Conservation (phyloP, 2,888 invertebrate species). For the Drosophila maculinotata region DNA sequence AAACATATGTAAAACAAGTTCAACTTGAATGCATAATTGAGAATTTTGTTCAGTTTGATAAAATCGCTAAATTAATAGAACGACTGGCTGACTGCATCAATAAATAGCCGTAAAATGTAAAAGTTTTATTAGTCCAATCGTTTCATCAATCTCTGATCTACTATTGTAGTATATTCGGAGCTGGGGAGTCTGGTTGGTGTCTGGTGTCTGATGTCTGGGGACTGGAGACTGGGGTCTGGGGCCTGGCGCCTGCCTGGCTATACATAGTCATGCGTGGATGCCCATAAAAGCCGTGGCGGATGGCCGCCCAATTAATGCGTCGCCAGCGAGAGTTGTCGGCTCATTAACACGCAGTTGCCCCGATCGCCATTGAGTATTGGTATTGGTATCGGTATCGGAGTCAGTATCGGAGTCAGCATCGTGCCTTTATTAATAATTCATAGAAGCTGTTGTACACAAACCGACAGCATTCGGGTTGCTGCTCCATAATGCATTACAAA, state of each 20-base stretch:
- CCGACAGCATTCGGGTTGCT: slow-evolving; percentile 40
- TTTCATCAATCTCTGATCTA: slow-evolving; percentile 32
- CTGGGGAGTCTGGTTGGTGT: background rate
- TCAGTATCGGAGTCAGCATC: slow-evolving; percentile 6
- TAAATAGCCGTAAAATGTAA: slow-evolving; percentile 62
- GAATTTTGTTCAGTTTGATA: slow-evolving; percentile 59
- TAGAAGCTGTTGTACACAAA: slow-evolving; percentile 45
- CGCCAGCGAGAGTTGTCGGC: slow-evolving; percentile 71
- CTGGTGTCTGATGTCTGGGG: slow-evolving; percentile 59
- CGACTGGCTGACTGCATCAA: slow-evolving; percentile 12
- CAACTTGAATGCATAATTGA: slow-evolving; percentile 47
- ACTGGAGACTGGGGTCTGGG: background rate
- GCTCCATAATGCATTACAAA: slow-evolving; percentile 77
- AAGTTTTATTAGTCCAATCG: slow-evolving; percentile 57
- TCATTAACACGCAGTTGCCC: slow-evolving; percentile 73
- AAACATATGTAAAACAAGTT: slow-evolving; percentile 62
- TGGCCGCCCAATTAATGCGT: slow-evolving; percentile 69
- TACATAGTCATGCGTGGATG: slow-evolving; percentile 55
- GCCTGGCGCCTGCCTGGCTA: slow-evolving; percentile 61
- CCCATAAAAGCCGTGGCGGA: slow-evolving; percentile 60
- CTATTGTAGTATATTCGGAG: slow-evolving; percentile 21
- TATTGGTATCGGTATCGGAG: slow-evolving; percentile 17
- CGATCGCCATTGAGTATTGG: slow-evolving; percentile 35
- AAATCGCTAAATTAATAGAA: slow-evolving; percentile 66
- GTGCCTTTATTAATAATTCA: slow-evolving; percentile 71